Base-by-base conservation (phyloP, 2,113 vertebrate species). In the Tyto alba region DNA sequence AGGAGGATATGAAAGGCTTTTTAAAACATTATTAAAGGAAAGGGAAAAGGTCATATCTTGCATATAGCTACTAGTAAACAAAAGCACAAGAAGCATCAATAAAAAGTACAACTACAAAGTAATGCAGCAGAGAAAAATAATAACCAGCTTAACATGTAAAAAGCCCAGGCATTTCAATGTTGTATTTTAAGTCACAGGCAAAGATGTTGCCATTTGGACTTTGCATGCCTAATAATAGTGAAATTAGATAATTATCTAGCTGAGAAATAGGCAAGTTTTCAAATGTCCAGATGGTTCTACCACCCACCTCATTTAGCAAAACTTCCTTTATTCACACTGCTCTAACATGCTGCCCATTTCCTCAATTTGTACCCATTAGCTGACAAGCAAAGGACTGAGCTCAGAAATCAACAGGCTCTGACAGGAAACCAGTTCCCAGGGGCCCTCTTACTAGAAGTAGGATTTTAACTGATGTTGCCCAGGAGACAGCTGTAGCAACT, bases 241-340 rank as follows among this genome's bases (percentile, higher is more conserved):
- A 91, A 96, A 96, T 96, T 95, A 95, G 89, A 94, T 94, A 96
- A 97, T 95, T 96, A 95, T 88, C 96, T 96, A 96, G 82, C 87
- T 69, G 83, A 94, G 96, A 97, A 95, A 96, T 95, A 95, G 92
- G 95, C 96, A 96, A 97, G 87, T 96, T 96, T 96, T 96, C 96
- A 96, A 97, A 96, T 92, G 96, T 91, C 95, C 96, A 97, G 96
- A 97, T 97, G 96, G 96, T 96, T 95, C 93, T 38, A 96, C 95
- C 95, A 96, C 96, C 96, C 95, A 96, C 95, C 84, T 91, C 96
- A 96, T 96, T 96, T 95, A 96, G 93, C 80, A 95, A 94, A 89
- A 95, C 96, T 96, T 97, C 94, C 96, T 92, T 95, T 94, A 97
- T 95, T 97, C 96, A 91, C 91, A 89, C 84, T 95, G 96, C 92